Conservation (phyloP, 2,797 vertebrate genomes). For the Propithecus deckenii region DNA sequence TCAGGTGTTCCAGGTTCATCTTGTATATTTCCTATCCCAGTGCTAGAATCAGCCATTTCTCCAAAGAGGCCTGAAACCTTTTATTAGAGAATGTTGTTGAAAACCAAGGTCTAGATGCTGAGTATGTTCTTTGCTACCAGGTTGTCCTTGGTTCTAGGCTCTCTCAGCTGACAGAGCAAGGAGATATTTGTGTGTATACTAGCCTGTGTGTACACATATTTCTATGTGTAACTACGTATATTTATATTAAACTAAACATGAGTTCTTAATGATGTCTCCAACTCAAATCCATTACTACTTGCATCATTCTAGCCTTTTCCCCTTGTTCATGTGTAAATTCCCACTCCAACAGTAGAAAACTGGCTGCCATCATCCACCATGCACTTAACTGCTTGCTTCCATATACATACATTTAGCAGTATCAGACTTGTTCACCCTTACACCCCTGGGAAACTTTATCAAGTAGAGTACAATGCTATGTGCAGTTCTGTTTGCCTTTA, state of each 20-base stretch:
- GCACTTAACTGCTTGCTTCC: not conserved
- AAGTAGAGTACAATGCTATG: not conserved
- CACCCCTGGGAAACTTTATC: not conserved
- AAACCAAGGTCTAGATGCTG: not conserved
- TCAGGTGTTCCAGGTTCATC: not conserved
- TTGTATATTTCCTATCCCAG: not conserved
- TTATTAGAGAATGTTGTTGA: conserved; percentile 38
- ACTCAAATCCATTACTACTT: not conserved
- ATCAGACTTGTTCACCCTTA: not conserved
- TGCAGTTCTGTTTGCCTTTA: not conserved
- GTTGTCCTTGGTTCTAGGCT: not conserved
- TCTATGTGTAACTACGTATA: not conserved
- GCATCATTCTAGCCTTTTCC: not conserved
- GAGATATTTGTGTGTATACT: not conserved
- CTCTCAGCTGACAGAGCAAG: not conserved
- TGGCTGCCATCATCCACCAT: not conserved
- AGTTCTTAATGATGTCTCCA: not conserved
- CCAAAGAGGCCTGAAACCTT: not conserved
- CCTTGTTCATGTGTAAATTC: not conserved
- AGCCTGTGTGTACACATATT: not conserved
- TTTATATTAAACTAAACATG: not conserved
- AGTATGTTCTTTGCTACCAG: not conserved
- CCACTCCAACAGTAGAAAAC: not conserved
- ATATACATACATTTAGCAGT: not conserved
- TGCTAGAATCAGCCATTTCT: conserved; percentile 35